Base-by-base conservation (phyloP, 2,888 invertebrate genomes). In the Anthophora plumipes region DNA sequence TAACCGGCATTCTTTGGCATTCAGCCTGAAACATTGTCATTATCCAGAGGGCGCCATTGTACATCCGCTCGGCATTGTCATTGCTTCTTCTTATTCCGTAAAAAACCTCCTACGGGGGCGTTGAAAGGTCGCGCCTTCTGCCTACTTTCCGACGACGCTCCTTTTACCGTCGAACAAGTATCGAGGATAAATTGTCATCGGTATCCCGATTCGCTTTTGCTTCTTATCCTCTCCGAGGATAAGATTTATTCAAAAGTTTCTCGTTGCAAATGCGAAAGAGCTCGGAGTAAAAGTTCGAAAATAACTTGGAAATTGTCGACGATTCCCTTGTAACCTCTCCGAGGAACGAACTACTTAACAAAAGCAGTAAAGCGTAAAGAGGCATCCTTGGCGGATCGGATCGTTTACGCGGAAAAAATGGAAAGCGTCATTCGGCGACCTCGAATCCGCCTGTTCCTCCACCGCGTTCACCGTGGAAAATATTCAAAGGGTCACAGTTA, bases 1-100 rank as follows among this genome's bases (percentile, higher is more conserved):
- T 73, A 68, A 81, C 80, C 85, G 78, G 80, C 82, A 85, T 86
- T 87, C 87, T 82, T 83, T 78, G 74, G 66, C 71, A 68, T 81
- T 79, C 82, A 61, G 80, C 80, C 77, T 74, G 85, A 75, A 83
- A 82, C 84, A 85, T 87, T 80, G 84, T 85, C 82, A 83, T 85
- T 85, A 78, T 66, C 83, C 77, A 57, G 60, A 60, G 70, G 61
- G 54, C 57, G 46, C 52, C 77, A 69, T 76, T 77, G 63, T 69
- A 66, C 64, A 69, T 77, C 70, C 75, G 82, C 73, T 54, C 67
- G 59, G 66, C 57, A 72, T 69, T 63, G 60, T 80, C 71, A 25
- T 71, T 64, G 31, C 66, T 71, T 71, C 76, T 55, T 50, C 68
- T 82, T 55, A 48, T 57, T 73, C 68, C 64, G 67, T 39, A 63